Percentiles rank a stretch among this genome's conserved stretches.
Evolutionary conservation across 2,797 vertebrate species (phyloP).

Genomic region (Gephyroberyx darwinii): DNA sequence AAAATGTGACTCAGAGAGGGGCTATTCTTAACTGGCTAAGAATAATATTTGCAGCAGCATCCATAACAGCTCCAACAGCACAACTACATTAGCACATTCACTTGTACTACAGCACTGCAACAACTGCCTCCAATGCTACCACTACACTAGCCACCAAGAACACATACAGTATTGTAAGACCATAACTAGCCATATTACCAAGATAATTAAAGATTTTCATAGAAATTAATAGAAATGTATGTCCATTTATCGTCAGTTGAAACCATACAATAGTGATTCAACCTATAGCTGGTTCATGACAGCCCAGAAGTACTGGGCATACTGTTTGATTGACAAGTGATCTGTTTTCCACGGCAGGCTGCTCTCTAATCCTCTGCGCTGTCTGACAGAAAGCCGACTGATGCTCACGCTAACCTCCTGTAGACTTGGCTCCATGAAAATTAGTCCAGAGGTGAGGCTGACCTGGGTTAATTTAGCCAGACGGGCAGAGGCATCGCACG

Average conservation of each 20-base stretch:
- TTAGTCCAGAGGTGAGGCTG: background rate
- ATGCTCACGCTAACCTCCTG: background rate
- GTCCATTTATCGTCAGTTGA: too few species aligned
- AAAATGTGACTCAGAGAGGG: constrained; percentile 48
- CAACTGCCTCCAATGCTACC: background rate
- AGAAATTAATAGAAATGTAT: too few species aligned
- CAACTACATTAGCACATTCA: background rate
- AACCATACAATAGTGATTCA: too few species aligned
- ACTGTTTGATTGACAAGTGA: too few species aligned
- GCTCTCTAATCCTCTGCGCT: background rate
- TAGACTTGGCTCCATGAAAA: background rate
- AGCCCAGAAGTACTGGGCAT: too few species aligned
- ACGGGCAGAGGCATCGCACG: background rate
- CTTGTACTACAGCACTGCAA: background rate
- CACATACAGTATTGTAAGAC: too few species aligned
- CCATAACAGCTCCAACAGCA: constrained; percentile 21
- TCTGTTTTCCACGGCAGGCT: background rate
- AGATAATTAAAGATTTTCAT: too few species aligned
- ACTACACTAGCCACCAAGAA: too few species aligned
- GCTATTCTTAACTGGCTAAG: constrained; percentile 48
- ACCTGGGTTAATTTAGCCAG: background rate
- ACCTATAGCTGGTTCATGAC: too few species aligned
- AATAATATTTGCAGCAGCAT: constrained; percentile 39
- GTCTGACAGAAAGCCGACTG: background rate
- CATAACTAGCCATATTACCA: too few species aligned